Evolutionary conservation across 2,113 vertebrate genomes (phyloP), one percentile per base, ranked within the genome.

Genomic region (Brienomyrus longianalis): DNA sequence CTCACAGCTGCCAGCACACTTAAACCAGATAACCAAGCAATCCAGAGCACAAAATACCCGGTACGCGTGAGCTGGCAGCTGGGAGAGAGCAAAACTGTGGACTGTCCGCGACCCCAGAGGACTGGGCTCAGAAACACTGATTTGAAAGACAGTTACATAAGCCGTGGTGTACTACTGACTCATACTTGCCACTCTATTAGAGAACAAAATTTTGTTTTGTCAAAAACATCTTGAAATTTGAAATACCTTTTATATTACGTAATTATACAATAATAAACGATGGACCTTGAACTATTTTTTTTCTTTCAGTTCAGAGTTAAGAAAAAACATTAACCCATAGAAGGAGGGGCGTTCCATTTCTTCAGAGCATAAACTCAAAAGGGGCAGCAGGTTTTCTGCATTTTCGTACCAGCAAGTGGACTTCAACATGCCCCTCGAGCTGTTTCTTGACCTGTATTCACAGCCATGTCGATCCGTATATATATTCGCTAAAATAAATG

Each of bases 401-500:
- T 66, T 66, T 27, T 27, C 9, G 8, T 31, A 10, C 62, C 9
- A 66, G n/a, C 2, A 66, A n/a, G 3, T 66, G n/a, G 3, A 66
- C 62, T 66, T 27, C 62, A 92, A 56, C 77, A 93, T 94, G 95
- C 91, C 3, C 0, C 92, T 98, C 93, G 96, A 98, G 91, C 93
- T 98, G 9, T 98, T 96, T 87, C 94, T 98, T 21, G 97, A 98
- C 90, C 93, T 98, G 21, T 0, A 94, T 51, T 98, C 97, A 0
- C 97, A 97, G 93, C 97, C 97, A 11, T 97, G 97, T 92, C 94
- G 97, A 0, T 93, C 97, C 0, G 92, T 98, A 86, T 98, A 95
- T 91, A 93, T 98, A 88, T 97, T 98, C 4, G 95, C 97, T 91
- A 96, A 95, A n/a, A 94, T 52, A 54, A 95, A 95, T 84, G 90